Percentiles rank a stretch among this genome's conserved stretches.
phyloP scores from a whole-genome alignment of 2,888 invertebrate species.

The Alcis repandata region DNA sequence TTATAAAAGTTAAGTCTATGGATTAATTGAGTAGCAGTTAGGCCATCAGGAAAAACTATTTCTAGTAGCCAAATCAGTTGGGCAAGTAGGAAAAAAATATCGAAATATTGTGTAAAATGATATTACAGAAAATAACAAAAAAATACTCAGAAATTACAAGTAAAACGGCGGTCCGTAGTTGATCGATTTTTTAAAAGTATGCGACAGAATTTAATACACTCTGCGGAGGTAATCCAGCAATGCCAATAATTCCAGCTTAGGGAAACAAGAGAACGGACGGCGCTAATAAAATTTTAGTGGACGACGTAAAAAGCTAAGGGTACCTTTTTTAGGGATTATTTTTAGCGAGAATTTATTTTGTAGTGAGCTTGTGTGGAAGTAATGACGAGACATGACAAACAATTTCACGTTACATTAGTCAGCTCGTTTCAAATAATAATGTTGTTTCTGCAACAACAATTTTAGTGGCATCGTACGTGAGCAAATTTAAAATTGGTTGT shows the following conservation, averaged over 20 bases:
- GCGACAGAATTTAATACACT: slow-evolving; percentile 30
- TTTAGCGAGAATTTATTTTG: slow-evolving; percentile 44
- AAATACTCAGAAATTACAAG: neutral
- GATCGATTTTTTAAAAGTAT: slow-evolving; percentile 34
- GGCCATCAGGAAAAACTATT: too few species aligned
- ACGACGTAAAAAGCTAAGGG: slow-evolving; percentile 48
- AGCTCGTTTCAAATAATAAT: neutral
- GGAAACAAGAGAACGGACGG: slow-evolving; percentile 48
- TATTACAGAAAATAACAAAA: too few species aligned
- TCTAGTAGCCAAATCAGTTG: too few species aligned
- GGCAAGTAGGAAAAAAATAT: too few species aligned
- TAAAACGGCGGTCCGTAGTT: neutral
- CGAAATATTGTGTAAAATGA: too few species aligned
- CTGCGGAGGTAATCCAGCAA: slow-evolving; percentile 41
- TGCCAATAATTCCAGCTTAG: slow-evolving; percentile 46
- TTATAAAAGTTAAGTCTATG: too few species aligned
- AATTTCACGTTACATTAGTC: slow-evolving; percentile 33
- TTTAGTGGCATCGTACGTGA: neutral
- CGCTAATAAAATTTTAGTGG: slow-evolving; percentile 48
- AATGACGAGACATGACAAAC: slow-evolving; percentile 37
- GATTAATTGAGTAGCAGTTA: too few species aligned
- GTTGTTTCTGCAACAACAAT: neutral
- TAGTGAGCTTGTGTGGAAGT: slow-evolving; percentile 40
- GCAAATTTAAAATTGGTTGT: neutral
- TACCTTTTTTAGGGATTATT: slow-evolving; percentile 50